phyloP scores from a whole-genome alignment of 2,888 invertebrate species.

The Microplitis manilae region DNA sequence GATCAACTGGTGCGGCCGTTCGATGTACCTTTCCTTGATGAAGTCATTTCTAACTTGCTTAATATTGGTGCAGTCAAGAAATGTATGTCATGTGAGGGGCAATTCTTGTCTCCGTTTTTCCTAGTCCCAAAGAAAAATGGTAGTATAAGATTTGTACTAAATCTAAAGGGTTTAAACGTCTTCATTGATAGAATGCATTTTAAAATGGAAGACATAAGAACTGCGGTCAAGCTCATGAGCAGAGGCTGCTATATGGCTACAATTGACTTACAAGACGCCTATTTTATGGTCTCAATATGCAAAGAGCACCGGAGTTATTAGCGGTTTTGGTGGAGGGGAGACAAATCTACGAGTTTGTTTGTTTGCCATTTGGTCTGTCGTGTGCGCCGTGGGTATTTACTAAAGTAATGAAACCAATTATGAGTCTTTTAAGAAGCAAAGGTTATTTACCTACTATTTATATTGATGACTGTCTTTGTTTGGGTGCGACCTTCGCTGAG shows the following conservation, averaged over 20 bases:
- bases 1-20: too few relatives aligned
- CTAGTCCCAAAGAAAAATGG: too few relatives aligned
- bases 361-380: conserved; percentile 37
- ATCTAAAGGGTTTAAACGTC: too few relatives aligned
- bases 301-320: conserved; percentile 37
- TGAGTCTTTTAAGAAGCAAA: conserved; percentile 6
- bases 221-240: conserved; percentile 41
- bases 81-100: too few relatives aligned
- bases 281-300: conserved; percentile 42
- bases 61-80: too few relatives aligned
- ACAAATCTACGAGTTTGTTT: conserved; percentile 39
- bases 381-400: conserved; percentile 42
- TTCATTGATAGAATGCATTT: conserved; percentile 39
- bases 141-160: too few relatives aligned
- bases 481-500: too few relatives aligned
- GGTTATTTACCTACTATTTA: background rate
- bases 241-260: conserved; percentile 39
- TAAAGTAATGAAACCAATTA: conserved; percentile 41
- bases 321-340: conserved; percentile 40
- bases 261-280: conserved; percentile 40
- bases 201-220: conserved; percentile 50
- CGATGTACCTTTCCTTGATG: too few relatives aligned
- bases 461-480: too few relatives aligned
- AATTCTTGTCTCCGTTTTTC: too few relatives aligned
- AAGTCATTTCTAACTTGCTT: too few relatives aligned